phyloP scores from a whole-genome alignment of 1,140 invertebrate species.

The Drosophila ananassae region DNA sequence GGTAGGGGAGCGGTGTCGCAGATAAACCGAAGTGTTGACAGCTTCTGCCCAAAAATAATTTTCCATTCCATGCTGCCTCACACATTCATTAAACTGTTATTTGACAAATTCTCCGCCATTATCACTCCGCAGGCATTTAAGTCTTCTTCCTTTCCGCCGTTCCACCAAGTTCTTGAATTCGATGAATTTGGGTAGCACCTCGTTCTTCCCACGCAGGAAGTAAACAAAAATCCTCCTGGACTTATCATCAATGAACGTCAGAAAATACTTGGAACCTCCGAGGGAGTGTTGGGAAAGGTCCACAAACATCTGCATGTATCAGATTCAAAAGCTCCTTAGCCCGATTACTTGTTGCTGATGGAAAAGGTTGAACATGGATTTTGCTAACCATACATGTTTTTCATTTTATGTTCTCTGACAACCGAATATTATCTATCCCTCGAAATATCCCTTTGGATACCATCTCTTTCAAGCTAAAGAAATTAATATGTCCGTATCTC shows the following conservation, averaged over 20 bases:
- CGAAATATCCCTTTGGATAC: background rate
- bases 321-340: too few relatives aligned
- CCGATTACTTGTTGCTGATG: too few relatives aligned
- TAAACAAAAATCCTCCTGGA: too few relatives aligned
- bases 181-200: too few relatives aligned
- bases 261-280: too few relatives aligned
- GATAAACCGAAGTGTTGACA: background rate
- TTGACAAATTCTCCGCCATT: constrained; percentile 1
- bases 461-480: background rate
- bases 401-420: too few relatives aligned
- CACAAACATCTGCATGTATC: too few relatives aligned
- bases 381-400: too few relatives aligned
- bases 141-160: background rate
- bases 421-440: too few relatives aligned
- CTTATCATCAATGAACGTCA: too few relatives aligned
- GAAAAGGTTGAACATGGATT: background rate
- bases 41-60: background rate
- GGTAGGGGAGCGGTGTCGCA: background rate
- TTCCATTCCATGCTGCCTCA: background rate
- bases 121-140: constrained; percentile 6
- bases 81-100: background rate
- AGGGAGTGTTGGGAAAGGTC: too few relatives aligned
- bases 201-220: too few relatives aligned
- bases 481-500: background rate
- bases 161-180: background rate